Percentiles rank a stretch among this genome's conserved stretches.
Evolutionary conservation across 2,888 invertebrate species (phyloP).

Genomic region (Oeneis ivallda): DNA sequence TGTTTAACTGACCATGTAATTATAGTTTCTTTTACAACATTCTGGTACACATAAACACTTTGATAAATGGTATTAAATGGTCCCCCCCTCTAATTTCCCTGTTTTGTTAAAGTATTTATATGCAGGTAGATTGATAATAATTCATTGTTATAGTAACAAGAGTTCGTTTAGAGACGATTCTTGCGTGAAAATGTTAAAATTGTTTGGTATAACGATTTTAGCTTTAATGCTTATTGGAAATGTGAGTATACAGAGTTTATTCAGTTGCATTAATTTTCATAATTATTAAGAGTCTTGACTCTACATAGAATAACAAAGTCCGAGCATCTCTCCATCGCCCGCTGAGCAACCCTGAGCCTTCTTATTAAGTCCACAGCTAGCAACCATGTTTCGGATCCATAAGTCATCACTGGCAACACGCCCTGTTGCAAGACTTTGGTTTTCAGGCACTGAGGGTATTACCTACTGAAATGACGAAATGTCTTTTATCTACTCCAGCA

Average conservation of each 20-base stretch:
- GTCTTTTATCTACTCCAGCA: no score
- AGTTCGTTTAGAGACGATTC: not conserved
- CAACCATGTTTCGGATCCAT: no score
- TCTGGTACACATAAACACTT: conserved; percentile 10
- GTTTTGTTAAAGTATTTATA: conserved; percentile 3
- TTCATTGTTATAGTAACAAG: not conserved
- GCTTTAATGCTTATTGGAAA: conserved; percentile 30
- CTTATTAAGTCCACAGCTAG: no score
- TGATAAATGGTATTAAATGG: not conserved
- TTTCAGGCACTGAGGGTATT: no score
- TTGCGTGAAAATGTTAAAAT: conserved; percentile 30
- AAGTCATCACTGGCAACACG: no score
- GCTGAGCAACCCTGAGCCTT: no score
- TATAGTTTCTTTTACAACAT: conserved; percentile 19
- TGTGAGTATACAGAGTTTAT: conserved; percentile 21
- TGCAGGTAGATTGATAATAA: not conserved
- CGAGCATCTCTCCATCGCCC: no score
- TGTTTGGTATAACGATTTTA: conserved; percentile 26
- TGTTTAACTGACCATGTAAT: conserved; percentile 32
- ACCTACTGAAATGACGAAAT: no score
- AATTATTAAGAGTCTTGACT: no score
- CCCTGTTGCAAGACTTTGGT: no score
- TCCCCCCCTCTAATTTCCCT: not conserved
- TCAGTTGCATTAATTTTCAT: no score
- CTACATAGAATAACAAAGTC: no score